phyloP scores from a whole-genome alignment of 2,888 invertebrate species.

The Meiosimyza platycephala region DNA sequence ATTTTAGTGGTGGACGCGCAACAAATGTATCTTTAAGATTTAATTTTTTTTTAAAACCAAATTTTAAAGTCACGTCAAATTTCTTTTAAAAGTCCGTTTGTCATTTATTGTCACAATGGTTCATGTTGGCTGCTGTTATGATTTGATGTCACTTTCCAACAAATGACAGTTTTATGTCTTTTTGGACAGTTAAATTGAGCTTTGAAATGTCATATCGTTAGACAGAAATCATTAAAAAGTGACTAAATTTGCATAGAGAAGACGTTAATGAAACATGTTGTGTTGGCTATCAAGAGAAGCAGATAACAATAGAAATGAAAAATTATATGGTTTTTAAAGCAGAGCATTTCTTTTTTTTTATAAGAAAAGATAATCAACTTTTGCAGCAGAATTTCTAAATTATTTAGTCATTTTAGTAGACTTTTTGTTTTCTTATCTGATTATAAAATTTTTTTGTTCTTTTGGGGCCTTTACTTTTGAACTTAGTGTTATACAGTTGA shows the following conservation, averaged over 20 bases:
- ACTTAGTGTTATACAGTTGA: no score
- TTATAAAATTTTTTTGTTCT: no score
- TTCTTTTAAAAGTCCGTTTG: background rate
- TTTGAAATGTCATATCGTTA: background rate
- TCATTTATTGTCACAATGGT: background rate
- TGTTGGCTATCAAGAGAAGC: no score
- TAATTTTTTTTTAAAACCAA: background rate
- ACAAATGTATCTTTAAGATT: no score
- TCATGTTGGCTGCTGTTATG: background rate
- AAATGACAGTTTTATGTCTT: constrained; percentile 34
- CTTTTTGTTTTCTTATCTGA: no score
- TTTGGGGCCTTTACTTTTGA: no score
- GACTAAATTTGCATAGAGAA: constrained; percentile 3
- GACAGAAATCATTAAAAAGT: background rate
- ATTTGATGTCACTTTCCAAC: constrained; percentile 14
- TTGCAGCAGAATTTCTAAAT: no score
- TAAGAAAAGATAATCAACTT: no score
- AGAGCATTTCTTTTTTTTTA: no score
- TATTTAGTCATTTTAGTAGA: no score
- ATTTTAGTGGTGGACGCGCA: background rate
- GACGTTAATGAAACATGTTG: constrained; percentile 11
- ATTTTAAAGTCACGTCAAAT: constrained; percentile 49
- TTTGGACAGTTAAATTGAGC: constrained; percentile 24
- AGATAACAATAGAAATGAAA: no score
- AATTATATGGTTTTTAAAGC: no score